These are phyloP conservation scores for Tachysurus vachellii DNA, from an alignment of 2,113 vertebrate genomes.

Conservation along the genomic window DNA sequence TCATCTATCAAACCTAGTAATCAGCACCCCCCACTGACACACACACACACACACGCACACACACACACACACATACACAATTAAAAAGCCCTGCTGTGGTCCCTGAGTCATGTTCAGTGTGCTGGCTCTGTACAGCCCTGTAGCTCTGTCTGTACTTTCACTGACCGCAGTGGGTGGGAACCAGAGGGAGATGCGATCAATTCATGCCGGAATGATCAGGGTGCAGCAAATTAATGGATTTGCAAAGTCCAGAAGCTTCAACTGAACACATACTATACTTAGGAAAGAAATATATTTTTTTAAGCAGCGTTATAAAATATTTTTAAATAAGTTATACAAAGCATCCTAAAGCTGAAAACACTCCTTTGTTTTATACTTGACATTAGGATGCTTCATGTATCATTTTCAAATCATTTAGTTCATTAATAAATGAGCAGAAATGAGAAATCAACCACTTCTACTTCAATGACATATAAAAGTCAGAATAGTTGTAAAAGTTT, in stretches of 20 bases:
- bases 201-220: constrained; percentile 21
- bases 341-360: background rate
- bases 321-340: too few relatives aligned
- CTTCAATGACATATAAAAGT: background rate
- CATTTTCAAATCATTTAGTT: background rate
- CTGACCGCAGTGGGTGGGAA: constrained; percentile 31
- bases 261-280: background rate
- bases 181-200: constrained; percentile 13
- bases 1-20: background rate
- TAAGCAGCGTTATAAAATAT: background rate
- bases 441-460: background rate
- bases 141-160: constrained; percentile 23
- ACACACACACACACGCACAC: background rate
- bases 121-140: background rate
- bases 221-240: constrained; percentile 33
- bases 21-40: background rate
- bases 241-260: background rate
- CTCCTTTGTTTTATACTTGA: background rate
- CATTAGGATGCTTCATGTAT: background rate
- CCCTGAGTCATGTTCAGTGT: background rate
- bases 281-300: background rate
- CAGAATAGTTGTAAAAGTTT: background rate
- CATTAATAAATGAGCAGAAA: background rate
- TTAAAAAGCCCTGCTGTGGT: constrained; percentile 4
- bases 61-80: background rate